Conservation (phyloP, 37 sponge, comb jelly and placozoan species). For the Mnemiopsis leidyi region DNA sequence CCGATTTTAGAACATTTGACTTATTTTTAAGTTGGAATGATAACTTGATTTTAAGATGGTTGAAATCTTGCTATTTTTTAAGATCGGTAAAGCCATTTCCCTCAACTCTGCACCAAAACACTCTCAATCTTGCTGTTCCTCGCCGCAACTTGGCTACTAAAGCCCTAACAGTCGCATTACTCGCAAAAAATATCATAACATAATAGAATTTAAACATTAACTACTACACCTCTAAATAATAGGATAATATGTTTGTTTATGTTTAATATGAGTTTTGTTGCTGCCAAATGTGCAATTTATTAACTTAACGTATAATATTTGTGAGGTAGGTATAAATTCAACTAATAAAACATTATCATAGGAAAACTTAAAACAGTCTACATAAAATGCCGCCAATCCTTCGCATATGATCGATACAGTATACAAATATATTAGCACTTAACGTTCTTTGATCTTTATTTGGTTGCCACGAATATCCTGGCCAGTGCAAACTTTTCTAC, state of each 20-base stretch:
- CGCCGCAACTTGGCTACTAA: not conserved
- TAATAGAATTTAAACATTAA: not conserved
- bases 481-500: not conserved
- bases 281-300: not conserved
- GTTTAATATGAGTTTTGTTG: no score
- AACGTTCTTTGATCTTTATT: not conserved
- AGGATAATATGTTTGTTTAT: not conserved
- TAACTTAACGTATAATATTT: not conserved
- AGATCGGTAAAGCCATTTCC: not conserved
- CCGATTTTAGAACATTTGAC: not conserved
- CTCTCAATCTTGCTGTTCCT: not conserved
- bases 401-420: not conserved
- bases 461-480: not conserved
- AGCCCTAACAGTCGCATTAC: not conserved
- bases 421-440: not conserved
- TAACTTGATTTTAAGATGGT: not conserved
- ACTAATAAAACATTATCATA: not conserved
- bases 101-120: not conserved
- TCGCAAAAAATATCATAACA: not conserved
- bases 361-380: not conserved
- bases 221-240: not conserved
- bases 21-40: not conserved
- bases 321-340: not conserved
- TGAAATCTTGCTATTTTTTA: not conserved
- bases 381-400: not conserved